Evolutionary conservation across 1,140 invertebrate species (phyloP).

Genomic region (Dendrolimus punctatus): DNA sequence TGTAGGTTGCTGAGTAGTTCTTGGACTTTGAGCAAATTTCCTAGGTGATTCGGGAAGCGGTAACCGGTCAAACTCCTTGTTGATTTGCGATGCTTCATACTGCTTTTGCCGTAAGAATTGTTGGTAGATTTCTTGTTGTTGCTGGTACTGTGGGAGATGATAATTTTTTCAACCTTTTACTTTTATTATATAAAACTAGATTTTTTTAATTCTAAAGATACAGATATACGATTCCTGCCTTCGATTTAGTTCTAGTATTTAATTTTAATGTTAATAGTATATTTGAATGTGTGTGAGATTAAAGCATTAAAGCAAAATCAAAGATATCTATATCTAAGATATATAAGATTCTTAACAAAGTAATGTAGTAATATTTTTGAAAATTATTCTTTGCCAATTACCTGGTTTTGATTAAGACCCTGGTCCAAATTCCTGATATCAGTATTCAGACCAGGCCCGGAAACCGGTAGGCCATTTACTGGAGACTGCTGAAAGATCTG

Average conservation of each 20-base stretch:
- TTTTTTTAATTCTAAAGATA: no score
- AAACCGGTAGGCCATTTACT: constrained; percentile 47
- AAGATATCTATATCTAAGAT: no score
- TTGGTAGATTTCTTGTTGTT: constrained; percentile 43
- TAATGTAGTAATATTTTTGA: background rate
- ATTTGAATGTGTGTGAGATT: no score
- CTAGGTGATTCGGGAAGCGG: constrained; percentile 36
- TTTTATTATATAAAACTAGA: no score
- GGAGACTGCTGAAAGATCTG: constrained; percentile 52
- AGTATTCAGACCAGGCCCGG: constrained; percentile 39
- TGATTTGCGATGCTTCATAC: constrained; percentile 31
- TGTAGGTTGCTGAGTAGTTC: constrained; percentile 19
- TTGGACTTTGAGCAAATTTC: constrained; percentile 37
- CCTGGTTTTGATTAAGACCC: constrained; percentile 44
- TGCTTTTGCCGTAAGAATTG: constrained; percentile 49
- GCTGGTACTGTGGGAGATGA: constrained; percentile 31
- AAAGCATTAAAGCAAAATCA: no score
- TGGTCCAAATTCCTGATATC: constrained; percentile 46
- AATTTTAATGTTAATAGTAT: no score
- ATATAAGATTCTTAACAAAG: background rate
- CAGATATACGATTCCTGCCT: no score
- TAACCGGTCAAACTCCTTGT: constrained; percentile 24
- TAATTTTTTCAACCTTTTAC: no score
- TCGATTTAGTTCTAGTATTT: no score
- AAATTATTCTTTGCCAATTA: constrained; percentile 10